Evolutionary conservation across 2,113 vertebrate species (phyloP), one percentile per base, ranked within the genome.

Genomic region (Silurus asotus): DNA sequence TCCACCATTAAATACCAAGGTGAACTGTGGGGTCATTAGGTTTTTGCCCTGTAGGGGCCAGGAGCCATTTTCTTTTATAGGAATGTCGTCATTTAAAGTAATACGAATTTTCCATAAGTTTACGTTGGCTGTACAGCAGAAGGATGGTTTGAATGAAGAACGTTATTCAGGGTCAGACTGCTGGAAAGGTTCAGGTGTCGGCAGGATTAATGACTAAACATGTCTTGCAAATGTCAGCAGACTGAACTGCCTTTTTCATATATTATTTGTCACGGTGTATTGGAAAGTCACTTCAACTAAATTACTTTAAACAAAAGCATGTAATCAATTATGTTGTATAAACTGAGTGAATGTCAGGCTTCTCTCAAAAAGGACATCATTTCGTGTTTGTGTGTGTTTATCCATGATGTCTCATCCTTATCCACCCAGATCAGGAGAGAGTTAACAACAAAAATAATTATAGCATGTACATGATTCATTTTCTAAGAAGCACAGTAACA

Each of bases 171-270:
- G 88, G 69, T 79, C 65, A 81, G 49, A 58, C 64, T 84, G 67
- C 49, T 62, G 51, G 23, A 78, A 28, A 37, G 61, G 49, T 84
- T 55, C 76, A 75, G 84, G 65, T 86, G 70, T 62, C 69, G 48
- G 45, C 78, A 65, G 62, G 82, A 81, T 74, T 49, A 65, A 80
- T 75, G 23, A 59, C 77, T 67, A 65, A 61, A 84, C 25, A 75
- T 15, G 49, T 69, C 62, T 65, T 69, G 61, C 48, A 65, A 85
- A 85, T 55, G 62, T 62, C 62, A 85, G 84, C 70, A 62, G 51
- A 79, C 28, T 25, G 19, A 55, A 79, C 25, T 17, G 62, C 51
- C 53, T 85, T 77, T 37, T 85, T 69, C 9, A 79, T 25, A 49
- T 58, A 74, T 84, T 74, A 37, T 78, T 76, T 82, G 69, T 77